Percentiles rank a stretch among this genome's conserved stretches.
Conservation (phyloP, 2,113 vertebrate species). For the Triplophysa rosa region DNA sequence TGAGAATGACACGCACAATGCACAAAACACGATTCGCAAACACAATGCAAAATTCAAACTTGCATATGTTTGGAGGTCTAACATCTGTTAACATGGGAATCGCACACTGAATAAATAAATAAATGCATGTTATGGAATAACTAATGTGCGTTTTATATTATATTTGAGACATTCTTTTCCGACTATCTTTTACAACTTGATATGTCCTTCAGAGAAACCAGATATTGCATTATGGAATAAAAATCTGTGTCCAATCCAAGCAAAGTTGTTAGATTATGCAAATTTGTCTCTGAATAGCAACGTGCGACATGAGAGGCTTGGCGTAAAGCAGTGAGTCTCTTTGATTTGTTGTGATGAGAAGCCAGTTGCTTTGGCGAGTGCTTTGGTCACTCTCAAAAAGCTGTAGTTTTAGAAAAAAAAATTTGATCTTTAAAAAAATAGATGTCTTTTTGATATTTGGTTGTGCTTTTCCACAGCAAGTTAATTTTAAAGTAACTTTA, state of each 20-base stretch:
- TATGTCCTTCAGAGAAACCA: conserved; percentile 1
- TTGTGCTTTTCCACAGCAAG: background rate
- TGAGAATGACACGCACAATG: no score
- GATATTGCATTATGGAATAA: conserved; percentile 12
- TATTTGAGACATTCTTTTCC: background rate
- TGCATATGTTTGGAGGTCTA: no score
- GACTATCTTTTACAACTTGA: background rate
- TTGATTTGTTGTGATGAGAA: conserved; percentile 13
- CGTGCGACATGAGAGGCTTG: conserved; percentile 4
- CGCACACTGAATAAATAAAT: background rate
- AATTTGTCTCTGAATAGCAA: conserved; percentile 5
- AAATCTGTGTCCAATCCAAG: conserved; percentile 17
- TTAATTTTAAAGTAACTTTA: no score
- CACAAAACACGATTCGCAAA: no score
- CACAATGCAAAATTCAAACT: no score
- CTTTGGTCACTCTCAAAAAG: no score
- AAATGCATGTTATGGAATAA: no score
- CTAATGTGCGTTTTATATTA: background rate
- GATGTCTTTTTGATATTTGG: background rate
- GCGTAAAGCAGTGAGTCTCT: background rate
- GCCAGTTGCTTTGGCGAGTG: background rate
- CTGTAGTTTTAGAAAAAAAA: no score
- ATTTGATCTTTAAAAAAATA: no score
- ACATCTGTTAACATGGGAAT: no score
- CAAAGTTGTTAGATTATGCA: conserved; percentile 27